Base-by-base conservation (phyloP, 1,140 invertebrate genomes). In the Zophobas morio region DNA sequence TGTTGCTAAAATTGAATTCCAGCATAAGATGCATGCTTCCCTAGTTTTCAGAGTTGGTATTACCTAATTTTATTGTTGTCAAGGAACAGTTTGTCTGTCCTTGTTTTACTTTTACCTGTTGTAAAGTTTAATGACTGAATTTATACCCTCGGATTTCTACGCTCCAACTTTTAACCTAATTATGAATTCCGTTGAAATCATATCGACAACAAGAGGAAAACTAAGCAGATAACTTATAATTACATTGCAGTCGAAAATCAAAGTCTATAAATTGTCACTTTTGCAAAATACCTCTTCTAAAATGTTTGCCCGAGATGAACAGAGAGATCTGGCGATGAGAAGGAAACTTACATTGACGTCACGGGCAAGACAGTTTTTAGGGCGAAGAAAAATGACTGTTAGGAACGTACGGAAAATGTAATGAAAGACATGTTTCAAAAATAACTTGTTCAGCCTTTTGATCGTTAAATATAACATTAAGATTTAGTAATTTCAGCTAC, bases 191-290 rank as follows among this genome's bases (percentile, higher is more conserved):
- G 37, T 42, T 66, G 60, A 66, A 66, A 66, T 66, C 60, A 42
- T 66, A 66, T 66, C 60, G 39, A 66, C 60, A 42, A 66, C 60
- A 66, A 66, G 60, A 42, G 60, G 54, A 66, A 66, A 66, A 66
- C 60, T 66, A 66, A 66, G 42, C 60, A 66, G 37, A 60, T 60
- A 60, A 66, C 60, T 66, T 46, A 39, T 66, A 66, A 66, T 66
- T 66, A 42, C 60, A 32, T 66, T 66, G 60, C 60, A 66, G 37
- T 36, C 2, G 39, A 66, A 33, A 66, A 46, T 42, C 60, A 66
- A 66, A 66, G n/a, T 35, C 56, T 36, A 60, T 60, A 60, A 60
- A 37, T 66, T 66, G 60, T 42, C 39, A 42, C n/a, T 66, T 66
- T 32, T 3, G 60, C 60, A 42, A 51, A 66, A 66, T 39, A 66